These are phyloP conservation scores for Stegophylla sp. DNA, from an alignment of 2,888 invertebrate species.

Conservation along the genomic window DNA sequence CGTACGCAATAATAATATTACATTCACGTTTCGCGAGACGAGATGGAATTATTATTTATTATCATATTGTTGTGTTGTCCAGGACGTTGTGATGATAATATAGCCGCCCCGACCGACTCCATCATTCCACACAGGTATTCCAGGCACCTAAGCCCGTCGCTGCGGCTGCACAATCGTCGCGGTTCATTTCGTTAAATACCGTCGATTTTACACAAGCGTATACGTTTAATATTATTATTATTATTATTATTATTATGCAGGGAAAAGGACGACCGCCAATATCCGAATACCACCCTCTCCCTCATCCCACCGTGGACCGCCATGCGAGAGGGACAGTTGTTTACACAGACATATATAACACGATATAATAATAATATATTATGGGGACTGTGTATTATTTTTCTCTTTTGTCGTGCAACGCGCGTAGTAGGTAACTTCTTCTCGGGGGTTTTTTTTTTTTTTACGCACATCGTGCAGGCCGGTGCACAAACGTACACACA, in stretches of 20 bases:
- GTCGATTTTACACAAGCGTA: not conserved
- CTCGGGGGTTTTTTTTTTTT: not conserved
- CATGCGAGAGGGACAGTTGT: conserved; percentile 32
- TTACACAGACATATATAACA: conserved; percentile 20
- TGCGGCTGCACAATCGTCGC: conserved; percentile 7
- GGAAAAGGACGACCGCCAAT: too few relatives aligned
- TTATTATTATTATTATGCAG: too few relatives aligned
- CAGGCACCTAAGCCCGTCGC: not conserved
- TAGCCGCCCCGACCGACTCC: too few relatives aligned
- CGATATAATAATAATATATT: not conserved
- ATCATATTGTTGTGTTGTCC: conserved; percentile 2
- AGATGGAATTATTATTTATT: too few relatives aligned
- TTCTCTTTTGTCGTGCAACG: conserved; percentile 24
- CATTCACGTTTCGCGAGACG: too few relatives aligned
- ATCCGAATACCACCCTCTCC: too few relatives aligned
- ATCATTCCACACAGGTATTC: too few relatives aligned
- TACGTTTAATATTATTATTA: too few relatives aligned
- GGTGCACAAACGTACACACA: not conserved
- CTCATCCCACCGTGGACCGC: not conserved
- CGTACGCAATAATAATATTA: too few relatives aligned
- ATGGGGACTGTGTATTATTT: not conserved
- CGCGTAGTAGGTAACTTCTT: not conserved
- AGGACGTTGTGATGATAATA: not conserved
- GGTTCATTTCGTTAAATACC: conserved; percentile 41
- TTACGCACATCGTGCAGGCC: not conserved